Percentiles rank a stretch among this genome's conserved stretches.
These are phyloP conservation scores for Nebria brevicollis DNA, from an alignment of 2,888 invertebrate genomes.

Conservation along the genomic window DNA sequence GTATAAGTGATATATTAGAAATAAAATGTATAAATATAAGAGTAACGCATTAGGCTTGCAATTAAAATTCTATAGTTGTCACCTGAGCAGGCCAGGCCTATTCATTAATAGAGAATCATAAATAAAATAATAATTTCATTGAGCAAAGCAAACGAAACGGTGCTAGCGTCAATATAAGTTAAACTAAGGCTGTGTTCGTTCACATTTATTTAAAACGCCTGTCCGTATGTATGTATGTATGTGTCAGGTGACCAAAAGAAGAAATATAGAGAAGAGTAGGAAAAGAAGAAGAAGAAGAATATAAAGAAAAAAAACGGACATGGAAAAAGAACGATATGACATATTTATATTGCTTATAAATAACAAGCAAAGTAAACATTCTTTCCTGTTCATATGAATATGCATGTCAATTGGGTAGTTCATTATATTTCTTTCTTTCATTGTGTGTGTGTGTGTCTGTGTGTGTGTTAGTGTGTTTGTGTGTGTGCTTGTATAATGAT, in stretches of 20 bases:
- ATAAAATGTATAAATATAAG: not conserved
- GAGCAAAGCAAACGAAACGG: conserved; percentile 3
- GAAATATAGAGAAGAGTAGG: not conserved
- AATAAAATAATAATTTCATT: conserved; percentile 29
- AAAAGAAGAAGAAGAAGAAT: too few relatives aligned
- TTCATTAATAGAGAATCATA: conserved; percentile 33
- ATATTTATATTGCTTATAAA: conserved; percentile 48
- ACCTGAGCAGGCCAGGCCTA: not conserved
- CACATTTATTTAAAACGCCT: conserved; percentile 28
- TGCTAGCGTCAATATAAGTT: conserved; percentile 1
- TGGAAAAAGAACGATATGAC: conserved; percentile 32
- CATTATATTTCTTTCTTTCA: conserved; percentile 21
- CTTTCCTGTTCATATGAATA: conserved; percentile 46
- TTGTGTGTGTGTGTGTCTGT: not conserved
- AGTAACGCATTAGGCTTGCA: not conserved
- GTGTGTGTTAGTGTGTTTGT: not conserved
- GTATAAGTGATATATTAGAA: not conserved
- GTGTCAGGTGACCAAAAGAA: conserved; percentile 15
- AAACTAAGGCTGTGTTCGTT: conserved; percentile 27
- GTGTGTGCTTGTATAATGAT: conserved; percentile 10
- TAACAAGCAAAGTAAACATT: conserved; percentile 47
- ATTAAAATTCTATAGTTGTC: conserved; percentile 42
- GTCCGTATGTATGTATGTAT: not conserved
- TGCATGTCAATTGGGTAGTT: conserved; percentile 45
- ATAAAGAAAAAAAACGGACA: not conserved